Evolutionary conservation across 2,888 invertebrate genomes (phyloP), one percentile per base, ranked within the genome.

Genomic region (Hirudinaria manillensis): DNA sequence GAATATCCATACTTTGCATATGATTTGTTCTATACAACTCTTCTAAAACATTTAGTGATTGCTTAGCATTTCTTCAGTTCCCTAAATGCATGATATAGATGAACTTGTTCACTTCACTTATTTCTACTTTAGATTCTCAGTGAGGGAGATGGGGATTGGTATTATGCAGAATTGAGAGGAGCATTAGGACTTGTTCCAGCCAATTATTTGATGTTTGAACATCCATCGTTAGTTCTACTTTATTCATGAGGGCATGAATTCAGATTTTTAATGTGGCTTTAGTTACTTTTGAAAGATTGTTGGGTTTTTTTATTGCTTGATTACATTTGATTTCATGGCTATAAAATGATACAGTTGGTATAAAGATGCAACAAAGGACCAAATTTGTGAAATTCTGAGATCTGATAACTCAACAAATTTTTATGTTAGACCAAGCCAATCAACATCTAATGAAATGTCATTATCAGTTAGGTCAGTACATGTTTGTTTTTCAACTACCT

Each of bases 161-260:
- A 61, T 45, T 34, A 73, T 65, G 73, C 65, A 61, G 73, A 73
- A 61, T 73, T 73, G 45, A 56, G 36, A 24, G 73, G 73, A 13
- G 32, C 27, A 21, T 65, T 65, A 36, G 73, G 73, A 65, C 19
- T 73, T 10, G 73, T 65, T n/a, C 73, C 73, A 53, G 61, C 32
- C n/a, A 73, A 73, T 65, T 38, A 73, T 38, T 2, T 73, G 32
- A 53, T n/a, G n/a, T 73, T 73, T 55, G 65, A 32, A 36, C 56
- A 24, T n/a, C 73, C 73, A 2, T n/a, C n/a, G 73, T 73, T 16
- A 65, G 38, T 36, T 73, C 2, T 10, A 29, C 29, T 72, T 32
- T 61, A 61, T 61, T 61, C 10, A n/a, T 27, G 61, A 61, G 3
- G 24, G 19, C 24, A 1, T 61, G 29, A 1, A 27, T 10, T 61